Evolutionary conservation across 92 coral and sea anemone species (phyloP).

Genomic region (Porites cylindrica): DNA sequence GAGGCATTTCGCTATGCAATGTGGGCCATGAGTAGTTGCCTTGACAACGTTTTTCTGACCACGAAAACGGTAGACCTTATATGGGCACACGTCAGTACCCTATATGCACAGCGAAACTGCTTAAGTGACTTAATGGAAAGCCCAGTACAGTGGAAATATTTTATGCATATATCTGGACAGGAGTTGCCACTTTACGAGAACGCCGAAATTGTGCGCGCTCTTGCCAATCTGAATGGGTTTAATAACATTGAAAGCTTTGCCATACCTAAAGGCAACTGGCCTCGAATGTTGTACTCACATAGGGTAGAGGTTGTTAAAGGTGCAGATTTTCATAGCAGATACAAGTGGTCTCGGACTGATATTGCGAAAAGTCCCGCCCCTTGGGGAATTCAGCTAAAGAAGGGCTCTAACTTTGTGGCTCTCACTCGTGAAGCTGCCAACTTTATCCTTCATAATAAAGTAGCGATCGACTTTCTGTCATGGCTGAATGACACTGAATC

Average conservation of each 20-base stretch:
- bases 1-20: slow-evolving; percentile 27
- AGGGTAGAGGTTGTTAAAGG: not conserved
- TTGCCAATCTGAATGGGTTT: slow-evolving; percentile 5
- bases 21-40: slow-evolving; percentile 24
- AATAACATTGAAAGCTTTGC: slow-evolving; percentile 28
- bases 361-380: slow-evolving; percentile 51
- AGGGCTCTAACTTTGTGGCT: slow-evolving; percentile 66
- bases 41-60: slow-evolving; percentile 41
- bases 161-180: slow-evolving; percentile 30
- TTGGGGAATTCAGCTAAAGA: slow-evolving; percentile 33
- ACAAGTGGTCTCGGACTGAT: not conserved
- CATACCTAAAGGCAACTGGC: not conserved
- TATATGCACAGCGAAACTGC: slow-evolving; percentile 26
- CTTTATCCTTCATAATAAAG: slow-evolving; percentile 34
- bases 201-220: slow-evolving; percentile 27
- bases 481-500: slow-evolving; percentile 57
- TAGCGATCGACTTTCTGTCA: slow-evolving; percentile 57
- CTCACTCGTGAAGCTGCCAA: slow-evolving; percentile 53
- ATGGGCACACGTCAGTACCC: slow-evolving; percentile 23
- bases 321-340: not conserved
- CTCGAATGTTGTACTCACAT: slow-evolving; percentile 1
- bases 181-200: slow-evolving; percentile 20
- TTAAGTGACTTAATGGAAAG: slow-evolving; percentile 12
- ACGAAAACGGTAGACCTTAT: slow-evolving; percentile 14
- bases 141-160: slow-evolving; percentile 36